phyloP scores from a whole-genome alignment of 2,797 vertebrate species.

The Anolis apletophallus region DNA sequence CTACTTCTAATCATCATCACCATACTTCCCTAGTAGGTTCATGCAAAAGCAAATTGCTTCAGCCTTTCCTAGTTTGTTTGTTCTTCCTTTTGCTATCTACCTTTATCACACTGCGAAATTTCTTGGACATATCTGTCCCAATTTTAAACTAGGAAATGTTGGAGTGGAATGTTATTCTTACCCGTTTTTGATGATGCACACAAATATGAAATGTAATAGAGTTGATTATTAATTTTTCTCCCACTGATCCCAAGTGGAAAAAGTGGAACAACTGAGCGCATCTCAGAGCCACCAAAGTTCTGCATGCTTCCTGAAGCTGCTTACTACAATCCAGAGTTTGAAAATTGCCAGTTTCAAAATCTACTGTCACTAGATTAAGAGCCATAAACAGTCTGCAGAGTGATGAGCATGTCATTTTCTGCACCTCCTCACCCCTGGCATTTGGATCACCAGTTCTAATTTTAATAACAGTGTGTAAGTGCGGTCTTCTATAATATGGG shows the following conservation, averaged over 20 bases:
- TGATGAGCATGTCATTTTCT: not conserved
- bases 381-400: not conserved
- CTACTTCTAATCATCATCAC: too few species aligned
- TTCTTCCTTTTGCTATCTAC: too few species aligned
- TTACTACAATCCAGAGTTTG: not conserved
- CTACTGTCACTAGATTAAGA: not conserved
- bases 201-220: not conserved
- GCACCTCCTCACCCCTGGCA: not conserved
- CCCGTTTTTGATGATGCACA: not conserved
- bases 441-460: slow-evolving; percentile 15
- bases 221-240: not conserved
- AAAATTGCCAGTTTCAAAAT: slow-evolving; percentile 13
- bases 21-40: too few species aligned
- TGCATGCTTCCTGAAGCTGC: not conserved
- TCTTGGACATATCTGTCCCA: too few species aligned
- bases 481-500: not conserved
- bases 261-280: not conserved
- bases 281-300: not conserved
- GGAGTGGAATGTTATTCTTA: too few species aligned
- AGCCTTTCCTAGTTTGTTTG: too few species aligned
- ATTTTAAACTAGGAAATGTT: too few species aligned
- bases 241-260: not conserved
- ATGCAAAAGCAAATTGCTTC: too few species aligned
- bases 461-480: not conserved
- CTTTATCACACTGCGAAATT: too few species aligned